Base-by-base conservation (phyloP, 2,888 invertebrate genomes). In the Lasioglossum lativentre region DNA sequence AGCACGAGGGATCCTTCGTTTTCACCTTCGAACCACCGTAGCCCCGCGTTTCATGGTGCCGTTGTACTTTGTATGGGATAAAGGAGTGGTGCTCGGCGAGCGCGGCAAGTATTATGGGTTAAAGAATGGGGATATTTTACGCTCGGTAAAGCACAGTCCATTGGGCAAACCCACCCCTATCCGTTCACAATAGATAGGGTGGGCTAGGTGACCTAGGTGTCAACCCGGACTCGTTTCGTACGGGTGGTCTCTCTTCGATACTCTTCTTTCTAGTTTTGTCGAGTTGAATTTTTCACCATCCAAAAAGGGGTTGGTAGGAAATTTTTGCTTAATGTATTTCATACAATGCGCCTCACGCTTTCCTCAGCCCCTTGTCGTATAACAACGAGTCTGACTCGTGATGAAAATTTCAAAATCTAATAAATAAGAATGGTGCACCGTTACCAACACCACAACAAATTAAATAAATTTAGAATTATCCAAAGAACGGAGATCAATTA, bases 51-150 rank as follows among this genome's bases (percentile, higher is more conserved):
- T 90, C 85, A 88, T 80, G 83, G 87, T 86, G 76, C 79, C 77
- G 74, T 82, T 74, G 76, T 80, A 87, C 84, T 88, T 90, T 89
- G 90, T 90, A 84, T 82, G 42, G 80, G 66, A 91, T 89, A 90
- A 92, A 91, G 90, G 92, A 90, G 90, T 88, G 91, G 89, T 88
- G 89, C 87, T 82, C 83, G 82, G 83, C 88, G 86, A 90, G 92
- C 90, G 91, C 90, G 92, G 90, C 88, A 90, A 91, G 91, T 92
- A 93, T 93, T 92, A 92, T 89, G 92, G 91, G 90, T 91, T 91
- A 92, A 91, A 94, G 93, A 94, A 93, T 93, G 88, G 93, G 89
- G 90, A 92, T 92, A 93, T 94, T 95, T 95, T 90, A 94, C 95
- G 93, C 93, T 94, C 93, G 92, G 94, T 93, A 93, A 93, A 95